Base-by-base conservation (phyloP, 2,797 vertebrate species). In the Lophius americanus region DNA sequence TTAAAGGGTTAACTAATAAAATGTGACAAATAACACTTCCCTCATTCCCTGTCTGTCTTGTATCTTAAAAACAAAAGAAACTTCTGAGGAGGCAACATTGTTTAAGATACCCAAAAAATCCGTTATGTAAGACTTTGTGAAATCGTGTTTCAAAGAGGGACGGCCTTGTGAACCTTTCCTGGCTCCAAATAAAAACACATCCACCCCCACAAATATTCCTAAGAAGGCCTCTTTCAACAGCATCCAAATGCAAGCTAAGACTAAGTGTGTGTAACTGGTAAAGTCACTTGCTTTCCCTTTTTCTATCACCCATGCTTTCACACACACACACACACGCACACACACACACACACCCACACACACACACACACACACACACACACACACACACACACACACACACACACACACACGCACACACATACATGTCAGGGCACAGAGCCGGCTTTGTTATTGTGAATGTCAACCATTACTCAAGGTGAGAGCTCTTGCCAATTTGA, bases 381-480 rank as follows among this genome's bases (percentile, higher is more conserved):
- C 44, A 63, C 59, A 64, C 62, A 63, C 50, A 11, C 33, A 57
- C 61, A 70, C 64, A 72, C 58, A 74, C 62, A 74, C 73, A 84
- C 36, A 43, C 68, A 48, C 64, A 64, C 56, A 60, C 64, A 58
- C 67, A 61, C 48, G 57, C 52, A 46, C 60, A 69, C 67, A 72
- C 58, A 75, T 64, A 73, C 73, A 85, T 82, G 89, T 90, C 53
- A 41, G 72, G 70, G 81, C 85, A 86, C 86, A 91, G 81, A 85
- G 82, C 74, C 73, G 79, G 83, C 87, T 85, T 91, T 89, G 88
- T 90, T 89, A 42, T 33, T 41, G 61, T 89, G 79, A 91, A 91
- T 88, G 86, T 91, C 87, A 90, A 75, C 78, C 70, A 73, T 82
- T 82, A 85, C 85, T 84, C 79, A 67, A 63, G 75, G 42, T 78